Percentiles rank a stretch among this genome's conserved stretches.
phyloP scores from a whole-genome alignment of 1,140 invertebrate species.

The Bombus soroeensis region DNA sequence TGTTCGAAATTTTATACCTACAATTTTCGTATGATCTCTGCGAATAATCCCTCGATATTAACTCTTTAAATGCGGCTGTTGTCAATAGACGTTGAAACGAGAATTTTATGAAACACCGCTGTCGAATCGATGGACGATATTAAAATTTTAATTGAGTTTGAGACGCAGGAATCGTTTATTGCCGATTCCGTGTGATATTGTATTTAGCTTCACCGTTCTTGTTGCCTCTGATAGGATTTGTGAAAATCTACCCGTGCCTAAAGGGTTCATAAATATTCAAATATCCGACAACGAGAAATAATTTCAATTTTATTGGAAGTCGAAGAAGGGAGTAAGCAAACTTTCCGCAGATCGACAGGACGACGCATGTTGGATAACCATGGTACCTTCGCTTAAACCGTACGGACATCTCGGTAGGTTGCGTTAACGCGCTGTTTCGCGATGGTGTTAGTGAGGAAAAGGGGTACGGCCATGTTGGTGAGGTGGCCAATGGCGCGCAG shows the following conservation, averaged over 20 bases:
- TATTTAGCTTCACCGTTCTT: too few species aligned
- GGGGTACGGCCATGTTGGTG: conserved; percentile 82
- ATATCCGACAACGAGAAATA: neutral
- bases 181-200: too few species aligned
- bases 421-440: conserved; percentile 63
- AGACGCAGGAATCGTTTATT: too few species aligned
- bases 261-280: neutral
- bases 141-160: too few species aligned
- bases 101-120: too few species aligned
- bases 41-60: neutral
- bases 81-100: too few species aligned
- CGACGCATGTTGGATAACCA: conserved; percentile 1
- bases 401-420: conserved; percentile 60
- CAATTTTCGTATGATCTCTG: neutral
- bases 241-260: too few species aligned
- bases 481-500: conserved; percentile 82
- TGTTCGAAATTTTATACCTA: too few species aligned
- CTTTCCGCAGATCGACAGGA: too few species aligned
- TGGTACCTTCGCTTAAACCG: conserved; percentile 47
- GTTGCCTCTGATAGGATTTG: too few species aligned
- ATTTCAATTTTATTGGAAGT: neutral
- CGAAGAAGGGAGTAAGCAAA: neutral
- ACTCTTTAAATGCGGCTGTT: too few species aligned
- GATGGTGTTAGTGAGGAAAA: conserved; percentile 76
- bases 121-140: too few species aligned